phyloP scores from a whole-genome alignment of 2,888 invertebrate genomes.

The Lasiommata megera region DNA sequence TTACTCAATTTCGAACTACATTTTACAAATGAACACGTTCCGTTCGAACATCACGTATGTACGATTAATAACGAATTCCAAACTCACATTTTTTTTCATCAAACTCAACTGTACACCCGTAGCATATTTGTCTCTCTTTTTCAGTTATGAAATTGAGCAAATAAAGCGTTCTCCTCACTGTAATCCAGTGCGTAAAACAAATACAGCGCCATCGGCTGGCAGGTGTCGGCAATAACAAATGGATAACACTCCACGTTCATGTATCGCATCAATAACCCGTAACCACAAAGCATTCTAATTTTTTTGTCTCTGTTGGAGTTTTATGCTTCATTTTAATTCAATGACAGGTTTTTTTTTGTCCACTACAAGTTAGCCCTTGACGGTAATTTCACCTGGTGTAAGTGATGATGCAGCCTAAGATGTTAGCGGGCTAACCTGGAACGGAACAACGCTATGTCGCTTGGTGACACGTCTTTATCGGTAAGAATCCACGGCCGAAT shows the following conservation, averaged over 20 bases:
- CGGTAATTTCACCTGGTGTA: too few species aligned
- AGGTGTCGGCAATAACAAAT: slow-evolving; percentile 19
- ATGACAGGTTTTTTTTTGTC: too few species aligned
- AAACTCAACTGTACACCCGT: neutral
- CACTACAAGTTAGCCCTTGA: too few species aligned
- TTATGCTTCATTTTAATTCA: neutral
- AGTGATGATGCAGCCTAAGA: too few species aligned
- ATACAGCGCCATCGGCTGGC: slow-evolving; percentile 7
- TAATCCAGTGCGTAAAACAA: slow-evolving; percentile 14
- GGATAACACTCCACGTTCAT: slow-evolving; percentile 10
- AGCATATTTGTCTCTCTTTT: slow-evolving; percentile 7
- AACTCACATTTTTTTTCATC: slow-evolving; percentile 6
- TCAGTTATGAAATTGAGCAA: slow-evolving; percentile 2
- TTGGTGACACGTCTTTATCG: too few species aligned
- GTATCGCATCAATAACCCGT: slow-evolving; percentile 17
- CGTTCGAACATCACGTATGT: slow-evolving; percentile 20
- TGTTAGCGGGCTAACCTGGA: too few species aligned
- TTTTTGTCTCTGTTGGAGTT: neutral
- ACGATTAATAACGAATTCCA: slow-evolving; percentile 19
- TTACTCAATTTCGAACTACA: neutral
- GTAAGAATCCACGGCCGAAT: too few species aligned
- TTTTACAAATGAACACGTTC: slow-evolving; percentile 22
- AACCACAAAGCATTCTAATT: slow-evolving; percentile 1
- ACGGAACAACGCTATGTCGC: too few species aligned
- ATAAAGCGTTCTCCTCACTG: neutral